Base-by-base conservation (phyloP, 2,888 invertebrate genomes). In the Drosophila rellima region DNA sequence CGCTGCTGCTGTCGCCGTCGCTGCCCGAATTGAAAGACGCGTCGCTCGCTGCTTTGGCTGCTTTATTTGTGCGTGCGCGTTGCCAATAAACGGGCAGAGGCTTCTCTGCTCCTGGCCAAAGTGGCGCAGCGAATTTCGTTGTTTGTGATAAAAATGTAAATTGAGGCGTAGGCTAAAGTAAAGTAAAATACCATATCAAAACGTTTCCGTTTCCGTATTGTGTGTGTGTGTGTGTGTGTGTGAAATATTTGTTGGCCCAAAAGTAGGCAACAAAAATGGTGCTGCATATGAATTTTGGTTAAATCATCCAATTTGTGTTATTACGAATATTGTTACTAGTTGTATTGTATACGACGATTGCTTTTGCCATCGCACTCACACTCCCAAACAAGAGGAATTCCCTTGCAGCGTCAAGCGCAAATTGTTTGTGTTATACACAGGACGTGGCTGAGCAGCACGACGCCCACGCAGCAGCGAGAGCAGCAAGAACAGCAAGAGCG, bases 21-120 rank as follows among this genome's bases (percentile, higher is more conserved):
- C 51, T 42, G 51, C 26, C 35, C 13, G 44, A 54, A 57, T 39
- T 55, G 51, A 64, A 63, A 63, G 73, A 29, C 7, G 29, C 29
- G 42, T 65, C 44, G 71, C 59, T 62, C 56, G 65, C 67, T 68
- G 61, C 52, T 40, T 17, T 65, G 72, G 70, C 68, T 68, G 76
- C 69, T 63, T 76, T 83, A 83, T 80, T 83, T 84, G 82, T 83
- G 84, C 84, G 82, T 83, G 84, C 82, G 84, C 82, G 82, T 84
- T 84, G 84, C 80, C 82, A 83, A 83, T 83, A 84, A 83, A 82
- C 82, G 85, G 82, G 84, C 82, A 84, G 82, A 74, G 83, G 83
- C 75, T 48, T 76, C 67, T 67, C 67, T 67, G 83, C 78, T 79
- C 71, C 71, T 77, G 71, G 74, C 77, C 60, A 26, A 77, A 75